Evolutionary conservation across 2,888 invertebrate species (phyloP), one percentile per base, ranked within the genome.

Genomic region (Sphaerophoria taeniata): DNA sequence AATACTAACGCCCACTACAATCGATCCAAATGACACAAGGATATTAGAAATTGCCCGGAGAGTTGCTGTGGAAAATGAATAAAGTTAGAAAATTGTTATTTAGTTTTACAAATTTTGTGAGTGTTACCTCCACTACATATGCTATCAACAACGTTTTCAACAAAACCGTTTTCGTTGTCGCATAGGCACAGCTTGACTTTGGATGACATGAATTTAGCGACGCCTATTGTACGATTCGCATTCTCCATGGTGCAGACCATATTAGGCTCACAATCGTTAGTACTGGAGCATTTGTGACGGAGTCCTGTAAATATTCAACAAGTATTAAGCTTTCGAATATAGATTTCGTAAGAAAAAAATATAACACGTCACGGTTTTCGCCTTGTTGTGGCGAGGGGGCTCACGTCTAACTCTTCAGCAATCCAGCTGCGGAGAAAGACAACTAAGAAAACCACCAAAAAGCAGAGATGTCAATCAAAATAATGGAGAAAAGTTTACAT

Each of bases 261-360:
- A 0, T 94, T 94, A 34, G 94, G 94, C 88, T 94, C 93, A 88
- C 95, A 95, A 70, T 95, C 95, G 70, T 93, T 93, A 87, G 94
- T 93, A 88, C 93, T 93, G 24, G 91, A 92, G 91, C 95, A 95
- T 0, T 93, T 92, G 89, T 95, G 94, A 6, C 91, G 90, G n/a
- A 92, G 87, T 6, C 91, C 92, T 92, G 67, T 53, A 33, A 6
- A 43, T 6, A 9, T 56, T 7, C 12, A 61, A 70, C 16, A 55
- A n/a, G n/a, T n/a, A n/a, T n/a, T n/a, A n/a, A n/a, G n/a, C n/a
- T n/a, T n/a, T n/a, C n/a, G n/a, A n/a, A n/a, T n/a, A n/a, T n/a
- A n/a, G n/a, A n/a, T n/a, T n/a, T n/a, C n/a, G n/a, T n/a, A n/a
- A n/a, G n/a, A n/a, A n/a, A n/a, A n/a, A n/a, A n/a, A n/a, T n/a